Conservation (phyloP, 2,888 invertebrate species). For the Orthonevra nobilis region DNA sequence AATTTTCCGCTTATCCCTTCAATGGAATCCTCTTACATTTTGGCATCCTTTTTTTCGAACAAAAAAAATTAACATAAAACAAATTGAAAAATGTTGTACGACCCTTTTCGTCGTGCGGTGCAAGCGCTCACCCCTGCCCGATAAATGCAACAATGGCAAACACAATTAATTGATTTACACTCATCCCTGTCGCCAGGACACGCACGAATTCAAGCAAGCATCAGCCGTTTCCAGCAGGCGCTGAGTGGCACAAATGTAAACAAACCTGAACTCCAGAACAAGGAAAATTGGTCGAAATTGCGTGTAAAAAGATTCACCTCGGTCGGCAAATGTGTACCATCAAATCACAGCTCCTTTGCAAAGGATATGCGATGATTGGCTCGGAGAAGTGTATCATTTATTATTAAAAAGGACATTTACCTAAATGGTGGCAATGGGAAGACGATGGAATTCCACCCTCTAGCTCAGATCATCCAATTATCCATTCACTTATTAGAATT, state of each 20-base stretch:
- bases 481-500: constrained; percentile 40
- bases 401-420: constrained; percentile 10
- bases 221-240: constrained; percentile 13
- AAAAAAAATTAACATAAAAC: constrained; percentile 67
- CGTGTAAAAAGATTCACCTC: constrained; percentile 53
- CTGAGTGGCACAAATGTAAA: constrained; percentile 23
- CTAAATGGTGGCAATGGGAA: constrained; percentile 11
- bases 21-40: constrained; percentile 61
- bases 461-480: constrained; percentile 27
- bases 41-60: constrained; percentile 41
- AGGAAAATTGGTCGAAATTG: constrained; percentile 56
- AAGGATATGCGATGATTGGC: constrained; percentile 39
- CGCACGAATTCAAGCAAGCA: constrained; percentile 9
- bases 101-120: background rate
- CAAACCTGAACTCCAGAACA: constrained; percentile 44
- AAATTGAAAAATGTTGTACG: constrained; percentile 59
- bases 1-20: constrained; percentile 69
- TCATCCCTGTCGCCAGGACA: constrained; percentile 33
- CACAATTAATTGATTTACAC: constrained; percentile 67
- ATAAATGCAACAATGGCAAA: constrained; percentile 49
- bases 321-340: constrained; percentile 8
- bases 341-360: constrained; percentile 34
- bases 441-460: constrained; percentile 8
- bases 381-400: constrained; percentile 49
- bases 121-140: background rate